These are phyloP conservation scores for Oenanthe melanoleuca DNA, from an alignment of 2,113 vertebrate species.

Conservation along the genomic window DNA sequence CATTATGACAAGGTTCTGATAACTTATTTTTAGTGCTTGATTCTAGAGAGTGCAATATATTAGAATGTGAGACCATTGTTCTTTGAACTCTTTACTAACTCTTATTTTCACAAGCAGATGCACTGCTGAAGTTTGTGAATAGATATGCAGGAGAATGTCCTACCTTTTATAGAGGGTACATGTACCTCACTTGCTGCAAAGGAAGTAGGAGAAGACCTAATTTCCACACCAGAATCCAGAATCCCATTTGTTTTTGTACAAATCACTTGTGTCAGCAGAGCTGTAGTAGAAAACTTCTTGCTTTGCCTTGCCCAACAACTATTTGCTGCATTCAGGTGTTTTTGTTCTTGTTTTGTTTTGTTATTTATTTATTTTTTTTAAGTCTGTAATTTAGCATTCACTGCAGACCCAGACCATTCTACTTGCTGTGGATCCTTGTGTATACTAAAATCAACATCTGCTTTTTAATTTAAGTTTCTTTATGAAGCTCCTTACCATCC, in stretches of 20 bases:
- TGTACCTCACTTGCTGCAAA: accelerated
- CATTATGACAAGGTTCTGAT: not conserved
- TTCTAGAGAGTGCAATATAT: not conserved
- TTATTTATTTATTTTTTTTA: not conserved
- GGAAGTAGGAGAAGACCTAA: not conserved
- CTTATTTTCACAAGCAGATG: not conserved
- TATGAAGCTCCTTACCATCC: not conserved
- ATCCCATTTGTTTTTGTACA: not conserved
- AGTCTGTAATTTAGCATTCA: not conserved
- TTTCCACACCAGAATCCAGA: not conserved
- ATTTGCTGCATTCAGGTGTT: not conserved
- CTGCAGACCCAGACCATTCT: not conserved
- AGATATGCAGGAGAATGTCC: not conserved
- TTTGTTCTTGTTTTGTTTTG: not conserved
- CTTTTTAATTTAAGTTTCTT: not conserved
- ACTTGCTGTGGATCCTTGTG: not conserved
- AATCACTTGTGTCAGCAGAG: not conserved
- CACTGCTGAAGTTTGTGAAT: not conserved
- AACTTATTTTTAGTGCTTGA: not conserved
- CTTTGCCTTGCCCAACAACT: not conserved
- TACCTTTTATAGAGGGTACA: not conserved
- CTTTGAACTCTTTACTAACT: not conserved
- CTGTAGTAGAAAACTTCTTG: not conserved
- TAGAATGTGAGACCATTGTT: not conserved
- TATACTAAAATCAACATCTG: not conserved